phyloP scores from a whole-genome alignment of 2,888 invertebrate species.

The Apamea epomidion region DNA sequence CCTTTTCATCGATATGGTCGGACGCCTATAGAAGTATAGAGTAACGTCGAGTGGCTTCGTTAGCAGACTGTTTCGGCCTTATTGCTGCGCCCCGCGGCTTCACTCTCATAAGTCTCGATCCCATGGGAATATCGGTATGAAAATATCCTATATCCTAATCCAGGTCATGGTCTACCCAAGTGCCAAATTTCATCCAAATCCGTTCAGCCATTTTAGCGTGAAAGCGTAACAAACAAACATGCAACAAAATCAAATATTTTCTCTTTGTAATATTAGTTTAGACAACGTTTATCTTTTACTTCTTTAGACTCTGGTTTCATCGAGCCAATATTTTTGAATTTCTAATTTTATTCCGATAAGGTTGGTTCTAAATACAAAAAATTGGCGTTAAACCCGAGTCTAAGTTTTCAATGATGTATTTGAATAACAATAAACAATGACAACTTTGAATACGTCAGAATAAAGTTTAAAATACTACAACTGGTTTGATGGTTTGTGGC shows the following conservation, averaged over 20 bases:
- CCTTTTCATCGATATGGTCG: conserved; percentile 4
- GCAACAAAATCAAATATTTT: no score
- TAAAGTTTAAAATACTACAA: not conserved
- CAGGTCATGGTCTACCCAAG: no score
- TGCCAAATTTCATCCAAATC: no score
- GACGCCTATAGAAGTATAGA: not conserved
- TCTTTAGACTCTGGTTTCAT: not conserved
- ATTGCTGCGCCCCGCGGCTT: not conserved
- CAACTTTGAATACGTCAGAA: not conserved
- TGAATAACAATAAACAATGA: no score
- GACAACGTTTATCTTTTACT: not conserved
- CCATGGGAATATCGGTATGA: no score
- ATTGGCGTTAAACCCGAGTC: not conserved
- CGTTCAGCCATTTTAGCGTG: no score
- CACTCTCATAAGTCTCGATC: no score
- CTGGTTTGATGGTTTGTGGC: not conserved
- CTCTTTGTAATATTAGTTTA: no score
- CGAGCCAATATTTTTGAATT: not conserved
- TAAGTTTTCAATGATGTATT: not conserved
- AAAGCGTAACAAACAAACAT: no score
- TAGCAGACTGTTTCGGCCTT: not conserved
- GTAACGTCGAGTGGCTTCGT: not conserved
- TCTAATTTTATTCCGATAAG: not conserved
- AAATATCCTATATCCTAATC: no score
- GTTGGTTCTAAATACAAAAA: not conserved